Evolutionary conservation across 2,113 vertebrate species (phyloP).

Genomic region (Anguilla rostrata): DNA sequence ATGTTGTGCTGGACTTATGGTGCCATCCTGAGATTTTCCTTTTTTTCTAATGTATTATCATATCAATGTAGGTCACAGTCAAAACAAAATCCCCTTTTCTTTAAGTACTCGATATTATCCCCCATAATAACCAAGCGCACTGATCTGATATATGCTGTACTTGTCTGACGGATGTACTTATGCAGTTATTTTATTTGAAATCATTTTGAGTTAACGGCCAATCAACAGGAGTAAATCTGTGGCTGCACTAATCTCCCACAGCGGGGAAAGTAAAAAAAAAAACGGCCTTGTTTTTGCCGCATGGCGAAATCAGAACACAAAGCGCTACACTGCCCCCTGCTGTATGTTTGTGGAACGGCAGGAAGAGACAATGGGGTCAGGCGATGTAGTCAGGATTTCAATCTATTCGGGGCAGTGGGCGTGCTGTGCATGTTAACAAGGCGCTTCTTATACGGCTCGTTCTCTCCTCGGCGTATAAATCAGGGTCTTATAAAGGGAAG

Average conservation of each 20-base stretch:
- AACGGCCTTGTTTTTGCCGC: not conserved
- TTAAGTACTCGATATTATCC: conserved; percentile 8
- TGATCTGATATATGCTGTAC: not conserved
- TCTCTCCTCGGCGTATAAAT: not conserved
- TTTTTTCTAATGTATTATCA: not conserved
- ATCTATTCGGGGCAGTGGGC: not conserved
- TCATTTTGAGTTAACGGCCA: not conserved
- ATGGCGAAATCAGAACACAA: not conserved
- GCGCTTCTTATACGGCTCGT: not conserved
- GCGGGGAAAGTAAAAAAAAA: not conserved
- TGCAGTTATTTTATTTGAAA: conserved; percentile 4
- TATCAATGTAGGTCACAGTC: not conserved
- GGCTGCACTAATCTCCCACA: not conserved
- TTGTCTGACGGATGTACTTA: not conserved
- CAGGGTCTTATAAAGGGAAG: not conserved
- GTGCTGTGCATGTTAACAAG: not conserved
- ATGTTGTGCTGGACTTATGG: not conserved
- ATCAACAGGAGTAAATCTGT: not conserved
- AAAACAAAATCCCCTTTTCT: not conserved
- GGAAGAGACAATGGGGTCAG: not conserved
- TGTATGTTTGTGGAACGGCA: not conserved
- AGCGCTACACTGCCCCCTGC: conserved; percentile 13
- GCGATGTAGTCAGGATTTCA: not conserved
- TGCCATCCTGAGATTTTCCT: not conserved
- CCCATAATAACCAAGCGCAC: not conserved